Percentiles rank a stretch among this genome's conserved stretches.
These are phyloP conservation scores for Pseudorhiza aurosa DNA, from an alignment of 30 jellyfish, hydroid and myxozoan genomes.

Conservation along the genomic window DNA sequence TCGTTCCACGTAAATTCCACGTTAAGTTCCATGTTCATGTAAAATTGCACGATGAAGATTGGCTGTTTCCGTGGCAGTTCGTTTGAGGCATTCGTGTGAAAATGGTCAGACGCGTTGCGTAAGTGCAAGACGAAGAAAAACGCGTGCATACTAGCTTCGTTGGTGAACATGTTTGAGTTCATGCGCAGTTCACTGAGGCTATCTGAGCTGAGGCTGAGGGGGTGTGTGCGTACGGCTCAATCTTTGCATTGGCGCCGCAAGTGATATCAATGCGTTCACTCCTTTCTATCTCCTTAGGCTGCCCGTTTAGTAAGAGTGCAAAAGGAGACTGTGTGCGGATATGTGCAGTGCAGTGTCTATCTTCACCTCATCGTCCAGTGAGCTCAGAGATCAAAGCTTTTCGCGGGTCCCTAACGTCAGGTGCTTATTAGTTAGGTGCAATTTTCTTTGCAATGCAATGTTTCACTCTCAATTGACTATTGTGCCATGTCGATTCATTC, in stretches of 20 bases:
- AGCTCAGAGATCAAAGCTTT: not conserved
- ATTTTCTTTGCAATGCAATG: no score
- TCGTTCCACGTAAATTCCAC: no score
- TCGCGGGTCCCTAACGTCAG: no score
- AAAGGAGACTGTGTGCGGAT: not conserved
- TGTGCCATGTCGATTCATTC: no score
- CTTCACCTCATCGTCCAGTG: conserved; percentile 1
- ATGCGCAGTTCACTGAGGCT: conserved; percentile 1
- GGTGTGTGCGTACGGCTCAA: conserved; percentile 12
- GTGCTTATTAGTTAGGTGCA: no score
- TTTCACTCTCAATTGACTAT: no score
- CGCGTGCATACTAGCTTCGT: not conserved
- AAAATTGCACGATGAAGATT: not conserved
- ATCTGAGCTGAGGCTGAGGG: no score
- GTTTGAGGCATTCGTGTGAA: not conserved
- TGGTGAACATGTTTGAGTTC: not conserved
- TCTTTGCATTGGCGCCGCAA: no score
- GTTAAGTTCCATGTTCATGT: not conserved
- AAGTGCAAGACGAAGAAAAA: conserved; percentile 4
- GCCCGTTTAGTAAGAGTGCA: not conserved
- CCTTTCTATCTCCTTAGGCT: not conserved
- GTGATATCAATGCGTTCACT: no score
- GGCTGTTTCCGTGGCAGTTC: not conserved
- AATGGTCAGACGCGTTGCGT: not conserved
- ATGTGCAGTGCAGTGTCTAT: conserved; percentile 13